Evolutionary conservation across 2,113 vertebrate species (phyloP).

Genomic region (Syngnathus typhle): DNA sequence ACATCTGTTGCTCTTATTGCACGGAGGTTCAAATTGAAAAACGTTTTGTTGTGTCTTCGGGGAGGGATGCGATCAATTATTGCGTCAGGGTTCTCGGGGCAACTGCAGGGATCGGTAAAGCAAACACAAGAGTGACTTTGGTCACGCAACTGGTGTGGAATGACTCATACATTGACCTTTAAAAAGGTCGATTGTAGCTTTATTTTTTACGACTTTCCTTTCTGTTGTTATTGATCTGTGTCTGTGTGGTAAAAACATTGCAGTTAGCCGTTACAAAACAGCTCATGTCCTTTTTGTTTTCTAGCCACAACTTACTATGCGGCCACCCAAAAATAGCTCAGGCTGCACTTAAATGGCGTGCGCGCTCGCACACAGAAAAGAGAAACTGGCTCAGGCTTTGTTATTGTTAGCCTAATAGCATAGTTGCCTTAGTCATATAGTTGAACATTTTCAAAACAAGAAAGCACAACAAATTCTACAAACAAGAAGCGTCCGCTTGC

Average conservation of each 20-base stretch:
- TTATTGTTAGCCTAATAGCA: slow-evolving; percentile 6
- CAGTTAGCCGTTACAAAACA: slow-evolving; percentile 36
- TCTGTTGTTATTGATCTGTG: slow-evolving; percentile 23
- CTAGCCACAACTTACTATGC: slow-evolving; percentile 58
- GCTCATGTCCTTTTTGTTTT: slow-evolving; percentile 61
- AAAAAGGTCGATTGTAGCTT: neutral
- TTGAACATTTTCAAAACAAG: neutral
- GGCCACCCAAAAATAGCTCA: slow-evolving; percentile 54
- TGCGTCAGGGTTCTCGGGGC: neutral
- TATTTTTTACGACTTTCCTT: slow-evolving; percentile 15
- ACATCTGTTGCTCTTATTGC: slow-evolving; percentile 1
- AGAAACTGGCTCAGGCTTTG: slow-evolving; percentile 6
- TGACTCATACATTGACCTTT: neutral
- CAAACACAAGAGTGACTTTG: neutral
- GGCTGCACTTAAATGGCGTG: slow-evolving; percentile 28
- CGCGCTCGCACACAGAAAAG: slow-evolving; percentile 1
- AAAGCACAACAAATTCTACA: neutral
- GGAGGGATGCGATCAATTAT: neutral
- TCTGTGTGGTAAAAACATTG: slow-evolving; percentile 48
- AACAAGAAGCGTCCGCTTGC: neutral
- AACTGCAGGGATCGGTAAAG: neutral
- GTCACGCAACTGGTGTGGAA: neutral
- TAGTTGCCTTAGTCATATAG: neutral
- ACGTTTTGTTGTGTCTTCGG: neutral
- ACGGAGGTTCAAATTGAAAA: neutral